These are phyloP conservation scores for Xestia c-nigrum DNA, from an alignment of 2,888 invertebrate genomes.

Conservation along the genomic window DNA sequence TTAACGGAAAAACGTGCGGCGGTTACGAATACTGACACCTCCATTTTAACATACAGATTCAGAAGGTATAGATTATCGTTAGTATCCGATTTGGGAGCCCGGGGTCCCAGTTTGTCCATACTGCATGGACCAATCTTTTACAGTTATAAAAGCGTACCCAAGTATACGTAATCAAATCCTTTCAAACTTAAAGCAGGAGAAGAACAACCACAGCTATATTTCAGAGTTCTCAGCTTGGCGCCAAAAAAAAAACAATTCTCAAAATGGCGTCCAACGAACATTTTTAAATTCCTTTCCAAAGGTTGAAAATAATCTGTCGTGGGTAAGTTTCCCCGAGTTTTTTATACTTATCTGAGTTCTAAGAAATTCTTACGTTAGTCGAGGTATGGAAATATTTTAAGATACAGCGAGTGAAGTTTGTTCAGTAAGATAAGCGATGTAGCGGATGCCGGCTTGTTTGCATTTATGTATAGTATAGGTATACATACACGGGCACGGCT, in stretches of 20 bases:
- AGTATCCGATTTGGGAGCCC: neutral
- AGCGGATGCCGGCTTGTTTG: conserved; percentile 82
- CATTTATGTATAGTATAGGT: conserved; percentile 58
- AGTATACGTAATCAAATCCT: neutral
- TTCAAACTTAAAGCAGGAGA: neutral
- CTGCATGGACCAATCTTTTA: neutral
- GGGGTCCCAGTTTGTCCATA: neutral
- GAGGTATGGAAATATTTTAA: conserved; percentile 87
- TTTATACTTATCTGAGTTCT: conserved; percentile 71
- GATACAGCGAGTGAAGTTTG: conserved; percentile 84
- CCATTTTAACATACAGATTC: neutral
- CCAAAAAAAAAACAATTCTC: conserved; percentile 19
- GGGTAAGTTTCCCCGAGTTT: conserved; percentile 43
- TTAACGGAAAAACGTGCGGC: neutral
- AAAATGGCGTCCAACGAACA: conserved; percentile 47
- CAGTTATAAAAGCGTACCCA: neutral
- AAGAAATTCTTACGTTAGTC: conserved; percentile 79
- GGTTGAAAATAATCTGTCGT: conserved; percentile 42
- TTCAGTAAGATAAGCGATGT: conserved; percentile 84
- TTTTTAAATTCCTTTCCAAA: conserved; percentile 40
- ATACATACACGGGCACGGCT: conserved; percentile 54
- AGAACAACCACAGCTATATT: neutral
- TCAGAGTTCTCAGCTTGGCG: neutral
- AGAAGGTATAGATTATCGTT: neutral
- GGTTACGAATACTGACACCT: neutral